Base-by-base conservation (phyloP, 1,140 invertebrate species). In the Drosophila ercepeae region DNA sequence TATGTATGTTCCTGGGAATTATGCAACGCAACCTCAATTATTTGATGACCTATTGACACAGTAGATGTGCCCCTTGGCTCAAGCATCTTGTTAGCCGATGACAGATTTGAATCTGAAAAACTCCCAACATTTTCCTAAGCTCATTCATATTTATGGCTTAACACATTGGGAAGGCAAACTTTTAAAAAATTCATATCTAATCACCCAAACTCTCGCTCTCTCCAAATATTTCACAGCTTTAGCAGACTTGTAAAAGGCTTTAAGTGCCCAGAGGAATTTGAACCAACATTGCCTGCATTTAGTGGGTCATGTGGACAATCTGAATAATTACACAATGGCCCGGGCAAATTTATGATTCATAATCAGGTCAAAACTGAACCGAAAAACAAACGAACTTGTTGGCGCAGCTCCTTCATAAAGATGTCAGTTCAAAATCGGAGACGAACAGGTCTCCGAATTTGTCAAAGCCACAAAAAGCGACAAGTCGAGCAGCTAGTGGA, bases 391-490 rank as follows among this genome's bases (percentile, higher is more conserved):
- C 42, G 16, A 61, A 64, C 57, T 49, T 19, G 54, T 60, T 60
- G 59, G 39, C 41, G 16, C 34, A 65, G 32, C 61, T 18, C 23
- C 59, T 51, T 50, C 59, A 32, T 52, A 52, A 67, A 67, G 60
- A 67, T 34, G 44, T 16, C 39, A 32, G n/a, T 27, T 42, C 16
- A 5, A 21, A 21, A 23, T 36, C 18, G 29, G 23, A 64, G 42
- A 64, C 42, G 68, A 75, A 70, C 73, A 45, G 34, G 36, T 67
- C 54, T 25, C 50, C 29, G 52, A 77, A 57, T 45, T 59, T 65
- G 72, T 79, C 76, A 70, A 74, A 82, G 78, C 44, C 45, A 45
- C 32, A 18, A 25, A 61, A 57, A 59, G 16, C 5, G 21, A 29
- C 25, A 16, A 25, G 45, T 29, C 27, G 42, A 13, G 34, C n/a